Percentiles rank a stretch among this genome's conserved stretches.
phyloP scores from a whole-genome alignment of 2,888 invertebrate species.

The Cerastis leucographa region DNA sequence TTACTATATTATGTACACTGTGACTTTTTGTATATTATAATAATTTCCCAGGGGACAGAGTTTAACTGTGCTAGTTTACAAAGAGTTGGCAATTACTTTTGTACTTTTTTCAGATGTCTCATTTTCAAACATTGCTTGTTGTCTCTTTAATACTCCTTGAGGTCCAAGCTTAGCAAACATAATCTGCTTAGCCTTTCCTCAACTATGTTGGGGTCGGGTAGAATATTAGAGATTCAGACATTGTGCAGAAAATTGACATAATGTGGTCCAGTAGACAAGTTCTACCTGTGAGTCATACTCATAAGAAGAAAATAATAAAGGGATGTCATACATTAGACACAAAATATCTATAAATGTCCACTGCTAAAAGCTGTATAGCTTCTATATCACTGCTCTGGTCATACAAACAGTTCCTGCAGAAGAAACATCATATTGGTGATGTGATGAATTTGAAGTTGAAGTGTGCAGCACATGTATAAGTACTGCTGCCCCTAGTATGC shows the following conservation, averaged over 20 bases:
- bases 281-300: neutral
- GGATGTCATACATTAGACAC: neutral
- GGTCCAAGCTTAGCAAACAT: neutral
- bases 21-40: slow-evolving; percentile 54
- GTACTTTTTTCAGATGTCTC: slow-evolving; percentile 5
- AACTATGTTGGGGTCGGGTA: too few relatives aligned
- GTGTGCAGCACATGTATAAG: neutral
- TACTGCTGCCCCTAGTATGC: neutral
- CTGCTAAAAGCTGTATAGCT: neutral
- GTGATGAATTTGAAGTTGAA: neutral
- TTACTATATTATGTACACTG: slow-evolving; percentile 53
- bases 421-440: neutral
- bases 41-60: slow-evolving; percentile 56
- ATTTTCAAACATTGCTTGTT: slow-evolving; percentile 7
- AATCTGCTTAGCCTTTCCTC: too few relatives aligned
- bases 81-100: slow-evolving; percentile 27
- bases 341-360: neutral
- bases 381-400: neutral
- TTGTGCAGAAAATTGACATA: neutral
- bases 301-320: neutral
- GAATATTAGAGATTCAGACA: neutral
- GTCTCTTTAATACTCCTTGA: neutral
- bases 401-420: neutral
- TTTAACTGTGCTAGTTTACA: slow-evolving; percentile 39
- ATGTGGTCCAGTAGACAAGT: neutral